Base-by-base conservation (phyloP, 2,113 vertebrate species). In the Lates calcarifer region DNA sequence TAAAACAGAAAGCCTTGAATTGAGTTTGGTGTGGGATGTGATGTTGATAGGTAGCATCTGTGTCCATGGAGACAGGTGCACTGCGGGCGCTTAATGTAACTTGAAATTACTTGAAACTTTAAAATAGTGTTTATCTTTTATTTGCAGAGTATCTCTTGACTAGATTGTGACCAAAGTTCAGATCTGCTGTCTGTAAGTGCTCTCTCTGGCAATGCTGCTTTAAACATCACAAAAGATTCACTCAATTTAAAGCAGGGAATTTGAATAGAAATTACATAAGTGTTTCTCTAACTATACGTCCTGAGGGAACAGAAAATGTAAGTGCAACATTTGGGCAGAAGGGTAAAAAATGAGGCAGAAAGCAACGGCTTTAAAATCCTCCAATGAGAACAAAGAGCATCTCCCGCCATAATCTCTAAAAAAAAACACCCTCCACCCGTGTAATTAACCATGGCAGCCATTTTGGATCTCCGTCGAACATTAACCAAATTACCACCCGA, bases 371-470 rank as follows among this genome's bases (percentile, higher is more conserved):
- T 47, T 76, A 57, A 79, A 87, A 73, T 58, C 70, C 57, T 68
- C 24, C 49, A 77, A 70, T 57, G 13, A 33, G 64, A 86, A 82
- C 67, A 82, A 67, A 66, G 60, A 79, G 9, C 81, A 62, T 37
- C 49, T 65, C 39, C 39, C 15, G 6, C 37, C 55, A 64, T 63
- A 82, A 87, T 87, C 67, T 71, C 49, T 51, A 24, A 65, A 75
- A 24, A 65, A 75, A 67, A 28, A 84, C 77, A 84, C 33, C 67
- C 70, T 74, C 81, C 17, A 24, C 35, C 63, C 43, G 9, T 81
- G 43, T 83, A 90, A 90, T 87, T 82, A 89, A 87, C 80, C 82
- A 33, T 33, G 57, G 81, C 77, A 78, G 89, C 90, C 89, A 91
- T 89, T 88, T 90, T 91, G 71, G 72, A 77, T 86, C 76, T 41